A percentile compares a stretch with the other conserved stretches of the same genome.
phyloP scores from a whole-genome alignment of 2,797 vertebrate species.

The Mormyrops attenuatus region DNA sequence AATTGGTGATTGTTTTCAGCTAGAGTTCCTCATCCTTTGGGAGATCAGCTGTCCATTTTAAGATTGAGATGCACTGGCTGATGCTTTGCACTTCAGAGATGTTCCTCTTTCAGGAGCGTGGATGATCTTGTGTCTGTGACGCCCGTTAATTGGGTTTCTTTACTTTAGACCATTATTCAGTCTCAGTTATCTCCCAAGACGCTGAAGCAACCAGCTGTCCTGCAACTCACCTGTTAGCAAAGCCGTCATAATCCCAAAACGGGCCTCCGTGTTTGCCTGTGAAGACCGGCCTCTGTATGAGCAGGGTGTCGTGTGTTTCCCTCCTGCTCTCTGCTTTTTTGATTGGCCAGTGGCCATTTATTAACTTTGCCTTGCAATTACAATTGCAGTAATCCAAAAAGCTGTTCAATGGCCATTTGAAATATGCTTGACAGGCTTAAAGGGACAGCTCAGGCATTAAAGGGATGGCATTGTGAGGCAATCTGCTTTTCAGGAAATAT shows the following conservation, averaged over 20 bases:
- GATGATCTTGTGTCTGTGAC: background rate
- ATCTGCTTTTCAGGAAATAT: background rate
- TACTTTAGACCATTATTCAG: background rate
- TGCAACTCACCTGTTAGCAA: background rate
- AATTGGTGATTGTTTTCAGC: background rate
- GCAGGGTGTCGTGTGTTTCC: background rate
- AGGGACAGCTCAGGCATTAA: no score
- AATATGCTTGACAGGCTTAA: no score
- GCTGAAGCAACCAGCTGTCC: background rate
- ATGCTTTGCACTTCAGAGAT: background rate
- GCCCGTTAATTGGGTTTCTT: background rate
- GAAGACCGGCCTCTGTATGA: background rate
- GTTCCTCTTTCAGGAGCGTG: background rate
- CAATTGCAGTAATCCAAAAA: background rate
- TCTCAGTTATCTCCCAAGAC: background rate
- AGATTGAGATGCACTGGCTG: background rate
- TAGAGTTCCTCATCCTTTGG: background rate
- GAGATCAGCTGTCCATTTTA: background rate
- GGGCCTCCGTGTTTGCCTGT: background rate
- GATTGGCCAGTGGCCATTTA: background rate
- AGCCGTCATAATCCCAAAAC: background rate
- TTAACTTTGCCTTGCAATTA: background rate
- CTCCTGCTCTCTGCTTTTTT: background rate
- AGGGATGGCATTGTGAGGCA: no score
- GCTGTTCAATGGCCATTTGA: background rate